Conservation (phyloP, 2,113 vertebrate species). For the Syrmaticus mikado region DNA sequence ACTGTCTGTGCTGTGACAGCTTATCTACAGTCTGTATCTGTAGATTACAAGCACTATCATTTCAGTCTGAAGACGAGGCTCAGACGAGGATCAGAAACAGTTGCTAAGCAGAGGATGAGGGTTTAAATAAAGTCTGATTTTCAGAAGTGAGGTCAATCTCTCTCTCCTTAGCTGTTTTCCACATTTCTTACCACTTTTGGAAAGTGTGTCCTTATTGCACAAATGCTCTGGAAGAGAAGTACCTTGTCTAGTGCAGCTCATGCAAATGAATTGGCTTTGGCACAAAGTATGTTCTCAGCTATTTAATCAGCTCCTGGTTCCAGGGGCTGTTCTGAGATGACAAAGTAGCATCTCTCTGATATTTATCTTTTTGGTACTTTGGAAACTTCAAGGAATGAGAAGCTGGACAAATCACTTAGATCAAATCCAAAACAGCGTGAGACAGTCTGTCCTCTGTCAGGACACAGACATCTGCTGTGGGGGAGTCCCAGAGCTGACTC, state of each 20-base stretch:
- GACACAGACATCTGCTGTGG: neutral
- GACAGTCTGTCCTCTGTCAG: neutral
- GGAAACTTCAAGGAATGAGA: neutral
- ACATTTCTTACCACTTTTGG: neutral
- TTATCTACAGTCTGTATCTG: neutral
- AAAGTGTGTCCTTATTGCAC: neutral
- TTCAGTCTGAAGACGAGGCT: neutral
- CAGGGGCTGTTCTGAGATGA: neutral
- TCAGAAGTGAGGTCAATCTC: neutral
- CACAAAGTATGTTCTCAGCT: neutral
- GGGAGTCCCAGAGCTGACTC: neutral
- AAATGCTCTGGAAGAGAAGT: neutral
- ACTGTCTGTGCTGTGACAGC: neutral
- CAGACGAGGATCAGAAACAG: neutral
- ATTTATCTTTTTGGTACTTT: neutral
- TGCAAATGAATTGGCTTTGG: constrained; percentile 3
- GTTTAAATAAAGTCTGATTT: constrained; percentile 4
- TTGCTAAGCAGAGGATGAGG: neutral
- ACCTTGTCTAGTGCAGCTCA: neutral
- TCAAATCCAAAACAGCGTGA: neutral
- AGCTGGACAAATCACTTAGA: neutral
- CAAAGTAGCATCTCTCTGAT: neutral
- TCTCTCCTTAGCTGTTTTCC: neutral
- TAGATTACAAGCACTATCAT: neutral
- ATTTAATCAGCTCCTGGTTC: constrained; percentile 17